These are phyloP conservation scores for Pipra filicauda DNA, from an alignment of 2,113 vertebrate species.

Conservation along the genomic window DNA sequence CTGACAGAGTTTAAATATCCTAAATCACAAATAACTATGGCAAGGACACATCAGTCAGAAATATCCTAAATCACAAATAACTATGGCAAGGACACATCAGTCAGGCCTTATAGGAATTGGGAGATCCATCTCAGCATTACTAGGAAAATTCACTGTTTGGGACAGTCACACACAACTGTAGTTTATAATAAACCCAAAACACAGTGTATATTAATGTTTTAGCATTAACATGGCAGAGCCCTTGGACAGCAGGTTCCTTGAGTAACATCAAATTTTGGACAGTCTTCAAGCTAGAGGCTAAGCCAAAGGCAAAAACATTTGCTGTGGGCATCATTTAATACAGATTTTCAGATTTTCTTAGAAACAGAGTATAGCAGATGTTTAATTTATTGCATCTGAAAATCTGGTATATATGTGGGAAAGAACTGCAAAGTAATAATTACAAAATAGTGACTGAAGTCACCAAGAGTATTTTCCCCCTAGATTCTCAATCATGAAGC, in stretches of 20 bases:
- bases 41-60: not conserved
- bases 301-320: constrained; percentile 69
- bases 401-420: not conserved
- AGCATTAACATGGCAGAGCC: not conserved
- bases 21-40: not conserved
- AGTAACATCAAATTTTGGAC: constrained; percentile 4
- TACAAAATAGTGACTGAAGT: constrained; percentile 40
- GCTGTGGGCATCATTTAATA: constrained; percentile 62
- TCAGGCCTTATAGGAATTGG: not conserved
- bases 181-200: not conserved
- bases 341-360: constrained; percentile 44
- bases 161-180: not conserved
- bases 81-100: not conserved
- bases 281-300: constrained; percentile 67
- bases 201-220: not conserved
- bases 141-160: not conserved
- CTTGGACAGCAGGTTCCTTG: not conserved
- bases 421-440: constrained; percentile 26
- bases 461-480: constrained; percentile 52
- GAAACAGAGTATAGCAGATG: not conserved
- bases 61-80: not conserved
- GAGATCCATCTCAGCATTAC: not conserved
- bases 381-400: constrained; percentile 46
- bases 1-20: not conserved
- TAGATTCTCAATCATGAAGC: constrained; percentile 24